Percentiles rank a stretch among this genome's conserved stretches.
phyloP scores from a whole-genome alignment of 1,140 invertebrate species.

The Achatina immaculata region DNA sequence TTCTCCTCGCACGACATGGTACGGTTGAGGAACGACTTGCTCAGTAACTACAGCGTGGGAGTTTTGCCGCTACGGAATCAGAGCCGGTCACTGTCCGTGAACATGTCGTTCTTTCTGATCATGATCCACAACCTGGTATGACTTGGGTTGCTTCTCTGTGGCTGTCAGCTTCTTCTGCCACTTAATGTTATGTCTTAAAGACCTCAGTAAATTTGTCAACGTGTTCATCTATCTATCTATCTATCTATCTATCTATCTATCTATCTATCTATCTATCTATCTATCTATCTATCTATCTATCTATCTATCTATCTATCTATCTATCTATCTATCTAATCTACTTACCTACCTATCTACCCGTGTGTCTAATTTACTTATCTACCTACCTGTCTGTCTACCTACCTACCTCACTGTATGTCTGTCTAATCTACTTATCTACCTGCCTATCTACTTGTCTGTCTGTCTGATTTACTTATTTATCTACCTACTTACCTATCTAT shows the following conservation, averaged over 20 bases:
- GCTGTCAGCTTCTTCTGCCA: not conserved
- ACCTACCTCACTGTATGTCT: conserved; percentile 17
- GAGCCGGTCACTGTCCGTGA: conserved; percentile 47
- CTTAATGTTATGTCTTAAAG: not conserved
- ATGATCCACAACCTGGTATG: conserved; percentile 61
- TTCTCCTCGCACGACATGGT: conserved; percentile 49
- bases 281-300: conserved; percentile 25
- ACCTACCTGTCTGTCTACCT: conserved; percentile 19
- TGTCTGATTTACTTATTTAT: conserved; percentile 20
- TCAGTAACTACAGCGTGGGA: conserved; percentile 52
- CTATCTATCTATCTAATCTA: conserved; percentile 22
- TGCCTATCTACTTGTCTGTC: conserved; percentile 8
- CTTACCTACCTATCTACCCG: conserved; percentile 12
- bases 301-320: conserved; percentile 25
- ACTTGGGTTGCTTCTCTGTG: not conserved
- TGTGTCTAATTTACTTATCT: conserved; percentile 17
- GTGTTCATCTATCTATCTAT: not conserved
- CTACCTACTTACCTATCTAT: conserved; percentile 20
- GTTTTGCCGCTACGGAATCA: conserved; percentile 55
- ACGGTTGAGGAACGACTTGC: conserved; percentile 46
- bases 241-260: conserved; percentile 25
- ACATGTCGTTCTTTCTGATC: conserved; percentile 59
- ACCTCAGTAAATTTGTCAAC: not conserved
- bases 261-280: conserved; percentile 25
- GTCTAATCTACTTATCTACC: conserved; percentile 23